These are phyloP conservation scores for Salmo trutta DNA, from an alignment of 2,797 vertebrate species.

Conservation along the genomic window DNA sequence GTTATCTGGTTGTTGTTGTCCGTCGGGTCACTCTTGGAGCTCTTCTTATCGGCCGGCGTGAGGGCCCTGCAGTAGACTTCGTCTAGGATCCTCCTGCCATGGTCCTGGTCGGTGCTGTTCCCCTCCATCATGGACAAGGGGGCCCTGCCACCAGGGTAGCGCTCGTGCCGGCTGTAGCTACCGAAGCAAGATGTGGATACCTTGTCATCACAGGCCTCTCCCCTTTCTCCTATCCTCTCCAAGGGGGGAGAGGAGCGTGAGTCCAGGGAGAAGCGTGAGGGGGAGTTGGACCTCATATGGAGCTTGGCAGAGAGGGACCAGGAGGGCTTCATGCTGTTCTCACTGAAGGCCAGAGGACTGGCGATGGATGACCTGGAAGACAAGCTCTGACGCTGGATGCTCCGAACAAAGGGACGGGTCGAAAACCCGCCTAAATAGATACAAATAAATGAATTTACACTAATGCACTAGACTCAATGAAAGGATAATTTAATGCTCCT, in stretches of 20 bases:
- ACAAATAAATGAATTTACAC: not conserved
- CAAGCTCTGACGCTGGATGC: conserved; percentile 93
- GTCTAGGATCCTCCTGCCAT: conserved; percentile 69
- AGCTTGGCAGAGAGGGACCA: conserved; percentile 95
- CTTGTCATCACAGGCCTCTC: conserved; percentile 89
- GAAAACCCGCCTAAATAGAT: conserved; percentile 90
- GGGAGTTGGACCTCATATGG: conserved; percentile 89
- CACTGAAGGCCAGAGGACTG: conserved; percentile 90
- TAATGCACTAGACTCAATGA: conserved; percentile 3
- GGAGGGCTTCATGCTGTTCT: conserved; percentile 86
- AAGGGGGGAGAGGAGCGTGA: conserved; percentile 90
- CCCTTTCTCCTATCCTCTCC: conserved; percentile 95
- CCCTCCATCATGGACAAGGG: conserved; percentile 92
- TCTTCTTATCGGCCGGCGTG: conserved; percentile 76
- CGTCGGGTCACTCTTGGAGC: conserved; percentile 76
- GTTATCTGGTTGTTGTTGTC: conserved; percentile 96
- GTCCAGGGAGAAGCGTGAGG: conserved; percentile 92
- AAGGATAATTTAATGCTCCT: conserved; percentile 47
- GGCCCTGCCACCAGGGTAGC: conserved; percentile 81
- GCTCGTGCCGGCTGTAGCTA: conserved; percentile 82
- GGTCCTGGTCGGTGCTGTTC: conserved; percentile 78
- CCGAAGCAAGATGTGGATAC: conserved; percentile 94
- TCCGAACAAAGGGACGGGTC: conserved; percentile 92
- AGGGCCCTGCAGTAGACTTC: conserved; percentile 78
- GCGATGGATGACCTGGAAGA: conserved; percentile 93